A percentile compares a stretch with the other conserved stretches of the same genome.
Conservation (phyloP, 2,888 invertebrate genomes). For the Philonicus albiceps region DNA sequence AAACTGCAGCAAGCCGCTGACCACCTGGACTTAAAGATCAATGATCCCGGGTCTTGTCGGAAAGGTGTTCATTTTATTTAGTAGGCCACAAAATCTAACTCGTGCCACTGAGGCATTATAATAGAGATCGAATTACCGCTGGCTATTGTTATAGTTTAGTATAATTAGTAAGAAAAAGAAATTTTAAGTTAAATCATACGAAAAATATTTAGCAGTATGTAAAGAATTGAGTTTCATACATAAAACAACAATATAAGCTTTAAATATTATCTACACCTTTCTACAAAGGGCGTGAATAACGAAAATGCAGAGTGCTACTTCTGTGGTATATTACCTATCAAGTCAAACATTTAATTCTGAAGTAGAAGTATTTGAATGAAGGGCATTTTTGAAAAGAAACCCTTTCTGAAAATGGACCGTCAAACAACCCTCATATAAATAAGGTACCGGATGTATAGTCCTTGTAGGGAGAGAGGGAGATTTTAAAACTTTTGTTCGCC, state of each 20-base stretch:
- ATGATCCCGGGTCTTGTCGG: background rate
- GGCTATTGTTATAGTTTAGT: no score
- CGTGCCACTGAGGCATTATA: no score
- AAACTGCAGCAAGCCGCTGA: background rate
- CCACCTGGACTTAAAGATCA: background rate
- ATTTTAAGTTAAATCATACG: no score
- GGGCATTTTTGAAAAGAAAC: background rate
- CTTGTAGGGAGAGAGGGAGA: background rate
- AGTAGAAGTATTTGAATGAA: background rate
- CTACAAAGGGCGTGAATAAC: background rate
- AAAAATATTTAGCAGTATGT: no score
- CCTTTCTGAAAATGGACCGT: background rate
- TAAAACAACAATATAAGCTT: no score
- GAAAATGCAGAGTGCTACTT: background rate
- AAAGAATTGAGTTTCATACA: background rate
- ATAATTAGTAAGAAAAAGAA: no score
- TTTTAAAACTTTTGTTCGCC: background rate
- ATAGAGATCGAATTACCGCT: no score
- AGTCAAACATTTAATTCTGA: background rate
- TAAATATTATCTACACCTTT: background rate
- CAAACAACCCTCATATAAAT: background rate
- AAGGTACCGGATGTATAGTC: background rate
- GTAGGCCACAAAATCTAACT: background rate
- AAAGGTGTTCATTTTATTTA: background rate
- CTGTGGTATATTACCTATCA: background rate